phyloP scores from a whole-genome alignment of 2,113 vertebrate species.

The Oceanites oceanicus region DNA sequence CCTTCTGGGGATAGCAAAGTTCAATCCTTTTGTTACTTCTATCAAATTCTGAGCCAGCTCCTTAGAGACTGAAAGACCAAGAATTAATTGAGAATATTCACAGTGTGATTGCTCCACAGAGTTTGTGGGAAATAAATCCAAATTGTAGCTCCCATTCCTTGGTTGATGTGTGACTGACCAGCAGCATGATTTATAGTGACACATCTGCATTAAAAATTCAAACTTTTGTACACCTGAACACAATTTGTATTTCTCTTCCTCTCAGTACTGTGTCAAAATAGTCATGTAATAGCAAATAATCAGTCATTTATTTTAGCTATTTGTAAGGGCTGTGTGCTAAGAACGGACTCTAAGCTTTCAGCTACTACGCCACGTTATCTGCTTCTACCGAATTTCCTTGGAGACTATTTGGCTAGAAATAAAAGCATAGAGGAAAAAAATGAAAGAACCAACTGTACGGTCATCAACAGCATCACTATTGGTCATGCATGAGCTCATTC shows the following conservation, averaged over 20 bases:
- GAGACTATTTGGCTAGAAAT: not conserved
- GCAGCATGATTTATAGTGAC: not conserved
- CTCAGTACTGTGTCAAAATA: not conserved
- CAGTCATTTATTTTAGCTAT: not conserved
- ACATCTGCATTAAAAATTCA: not conserved
- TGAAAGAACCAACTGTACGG: not conserved
- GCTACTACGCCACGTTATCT: not conserved
- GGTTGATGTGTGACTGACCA: not conserved
- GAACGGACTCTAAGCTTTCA: not conserved
- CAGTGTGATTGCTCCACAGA: not conserved
- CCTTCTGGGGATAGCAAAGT: not conserved
- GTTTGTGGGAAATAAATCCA: not conserved
- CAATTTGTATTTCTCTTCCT: not conserved
- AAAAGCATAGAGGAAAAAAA: not conserved
- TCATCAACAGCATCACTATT: not conserved
- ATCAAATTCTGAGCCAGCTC: not conserved
- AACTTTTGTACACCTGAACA: not conserved
- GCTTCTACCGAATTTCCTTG: not conserved
- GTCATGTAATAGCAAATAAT: not conserved
- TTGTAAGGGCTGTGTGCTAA: not conserved
- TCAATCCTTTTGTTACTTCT: not conserved
- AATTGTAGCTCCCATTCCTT: not conserved
- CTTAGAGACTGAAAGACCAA: not conserved
- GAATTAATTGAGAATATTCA: not conserved
- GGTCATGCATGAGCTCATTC: not conserved